Percentiles rank a stretch among this genome's conserved stretches.
These are phyloP conservation scores for Ceryle rudis DNA, from an alignment of 2,797 vertebrate genomes.

Conservation along the genomic window DNA sequence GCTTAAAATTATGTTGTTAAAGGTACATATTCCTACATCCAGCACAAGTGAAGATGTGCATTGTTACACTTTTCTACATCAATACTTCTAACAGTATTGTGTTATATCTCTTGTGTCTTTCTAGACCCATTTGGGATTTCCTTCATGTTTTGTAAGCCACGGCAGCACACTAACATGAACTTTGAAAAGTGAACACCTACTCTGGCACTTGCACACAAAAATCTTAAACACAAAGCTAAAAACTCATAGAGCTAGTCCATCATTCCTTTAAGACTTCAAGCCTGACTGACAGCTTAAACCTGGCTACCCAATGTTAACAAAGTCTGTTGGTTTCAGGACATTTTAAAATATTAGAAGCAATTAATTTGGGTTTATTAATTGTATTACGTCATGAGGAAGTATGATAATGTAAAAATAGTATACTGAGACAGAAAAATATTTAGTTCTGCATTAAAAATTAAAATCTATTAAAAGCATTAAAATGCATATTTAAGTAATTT, in stretches of 20 bases:
- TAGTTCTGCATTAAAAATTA: background rate
- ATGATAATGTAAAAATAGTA: background rate
- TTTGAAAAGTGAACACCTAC: background rate
- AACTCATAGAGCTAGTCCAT: background rate
- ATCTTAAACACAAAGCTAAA: background rate
- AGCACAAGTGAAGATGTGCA: background rate
- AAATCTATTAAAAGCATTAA: background rate
- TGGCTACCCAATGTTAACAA: background rate
- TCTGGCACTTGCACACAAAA: background rate
- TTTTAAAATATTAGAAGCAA: background rate
- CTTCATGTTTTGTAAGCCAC: background rate
- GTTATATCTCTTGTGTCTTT: background rate
- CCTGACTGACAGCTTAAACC: background rate
- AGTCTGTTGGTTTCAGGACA: background rate
- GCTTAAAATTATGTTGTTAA: background rate
- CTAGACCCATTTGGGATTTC: background rate
- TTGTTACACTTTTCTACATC: background rate
- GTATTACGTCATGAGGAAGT: background rate
- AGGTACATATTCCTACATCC: background rate
- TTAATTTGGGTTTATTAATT: background rate
- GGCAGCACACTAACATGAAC: accelerated
- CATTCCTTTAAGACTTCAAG: background rate
- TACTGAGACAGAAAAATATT: background rate
- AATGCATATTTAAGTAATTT: background rate
- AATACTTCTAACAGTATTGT: background rate